phyloP scores from a whole-genome alignment of 2,797 vertebrate species.

The Phataginus tetradactyla region DNA sequence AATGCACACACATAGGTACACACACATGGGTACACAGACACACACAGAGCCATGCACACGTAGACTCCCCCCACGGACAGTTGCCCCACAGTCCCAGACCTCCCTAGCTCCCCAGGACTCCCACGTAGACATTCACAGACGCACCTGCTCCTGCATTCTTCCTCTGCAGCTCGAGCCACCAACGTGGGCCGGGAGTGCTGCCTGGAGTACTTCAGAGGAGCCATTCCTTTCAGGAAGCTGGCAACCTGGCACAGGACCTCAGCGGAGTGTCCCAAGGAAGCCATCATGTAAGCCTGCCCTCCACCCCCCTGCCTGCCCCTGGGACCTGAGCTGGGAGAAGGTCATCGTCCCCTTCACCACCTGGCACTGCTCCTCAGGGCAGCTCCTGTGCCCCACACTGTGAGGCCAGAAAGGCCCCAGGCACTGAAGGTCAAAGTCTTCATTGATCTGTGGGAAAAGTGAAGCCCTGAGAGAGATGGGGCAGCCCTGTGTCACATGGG shows the following conservation, averaged over 20 bases:
- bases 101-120: too few relatives aligned
- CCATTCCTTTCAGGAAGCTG: neutral
- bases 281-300: slow-evolving; percentile 60
- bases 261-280: neutral
- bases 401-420: neutral
- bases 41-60: neutral
- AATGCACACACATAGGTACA: neutral
- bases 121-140: accelerated
- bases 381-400: neutral
- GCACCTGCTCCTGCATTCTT: neutral
- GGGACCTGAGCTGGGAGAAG: neutral
- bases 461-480: neutral
- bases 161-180: slow-evolving; percentile 46
- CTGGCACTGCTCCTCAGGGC: neutral
- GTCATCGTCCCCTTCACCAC: accelerated
- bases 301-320: accelerated
- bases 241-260: neutral
- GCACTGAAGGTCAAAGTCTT: neutral
- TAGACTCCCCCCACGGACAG: too few relatives aligned
- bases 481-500: neutral
- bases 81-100: too few relatives aligned
- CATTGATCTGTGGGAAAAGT: neutral
- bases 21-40: neutral
- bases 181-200: slow-evolving; percentile 69
- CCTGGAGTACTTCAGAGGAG: neutral